Evolutionary conservation across 2,888 invertebrate genomes (phyloP), one percentile per base, ranked within the genome.

Genomic region (Brachyptera risi): DNA sequence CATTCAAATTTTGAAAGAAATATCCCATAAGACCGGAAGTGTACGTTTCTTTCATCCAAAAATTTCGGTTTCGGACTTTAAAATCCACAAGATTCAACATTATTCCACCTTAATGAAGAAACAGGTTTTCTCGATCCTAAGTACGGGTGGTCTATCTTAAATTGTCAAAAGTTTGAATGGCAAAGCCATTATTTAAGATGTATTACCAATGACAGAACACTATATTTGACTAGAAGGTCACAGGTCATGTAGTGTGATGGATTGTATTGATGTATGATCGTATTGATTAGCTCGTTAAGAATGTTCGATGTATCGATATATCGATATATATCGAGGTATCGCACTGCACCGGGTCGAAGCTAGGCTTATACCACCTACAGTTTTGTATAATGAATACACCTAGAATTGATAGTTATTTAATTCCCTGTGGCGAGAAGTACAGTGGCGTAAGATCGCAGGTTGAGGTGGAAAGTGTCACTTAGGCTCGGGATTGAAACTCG

Each of bases 221-320:
- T 42, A 21, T 17, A 9, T 42, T 42, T 42, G 42, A 42, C 42
- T 42, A 5, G 42, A n/a, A 21, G 42, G 42, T 42, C 21, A 42
- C 5, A 42, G 38, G 17, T 38, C 4, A 19, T 3, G 13, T 17
- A n/a, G 60, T 44, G 58, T 63, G 61, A 63, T 61, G 58, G 63
- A 61, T 63, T 56, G 59, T 61, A 58, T 27, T 63, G 63, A 63
- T 63, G 59, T 56, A 63, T 63, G 63, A 40, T 51, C 61, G 60
- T 61, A 63, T 60, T 63, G 63, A 63, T 63, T 63, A 61, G 58
- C 63, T 63, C 63, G 63, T 63, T 63, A 63, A 56, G 58, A n/a
- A n/a, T n/a, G n/a, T n/a, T n/a, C n/a, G n/a, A n/a, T n/a, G n/a
- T n/a, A n/a, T n/a, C n/a, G n/a, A n/a, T n/a, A n/a, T n/a, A n/a